Percentiles rank a stretch among this genome's conserved stretches.
Conservation (phyloP, 1,140 invertebrate species). For the Papilio polyxenes region DNA sequence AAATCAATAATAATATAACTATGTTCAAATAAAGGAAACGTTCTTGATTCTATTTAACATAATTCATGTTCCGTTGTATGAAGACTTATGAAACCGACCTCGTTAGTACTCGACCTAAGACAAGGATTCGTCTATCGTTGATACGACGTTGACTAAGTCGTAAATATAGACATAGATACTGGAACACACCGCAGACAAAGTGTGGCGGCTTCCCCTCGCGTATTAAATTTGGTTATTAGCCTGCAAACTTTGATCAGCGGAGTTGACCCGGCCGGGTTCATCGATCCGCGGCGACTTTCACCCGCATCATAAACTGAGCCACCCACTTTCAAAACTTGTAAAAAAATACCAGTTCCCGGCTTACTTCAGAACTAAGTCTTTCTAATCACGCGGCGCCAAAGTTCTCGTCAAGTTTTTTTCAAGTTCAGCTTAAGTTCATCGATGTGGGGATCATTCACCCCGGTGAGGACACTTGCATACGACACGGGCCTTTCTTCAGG, state of each 20-base stretch:
- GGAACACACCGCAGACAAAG: constrained; percentile 50
- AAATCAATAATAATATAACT: neutral
- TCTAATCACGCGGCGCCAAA: constrained; percentile 79
- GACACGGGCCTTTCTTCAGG: constrained; percentile 59
- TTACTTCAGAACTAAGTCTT: constrained; percentile 80
- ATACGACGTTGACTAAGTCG: constrained; percentile 40
- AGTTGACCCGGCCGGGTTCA: constrained; percentile 75
- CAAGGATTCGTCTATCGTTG: neutral
- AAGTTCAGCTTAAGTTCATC: constrained; percentile 77
- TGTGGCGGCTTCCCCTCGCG: constrained; percentile 66
- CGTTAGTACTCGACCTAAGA: constrained; percentile 29
- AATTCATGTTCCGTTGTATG: neutral
- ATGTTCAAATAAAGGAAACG: neutral
- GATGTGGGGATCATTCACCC: constrained; percentile 77
- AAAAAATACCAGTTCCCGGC: constrained; percentile 76
- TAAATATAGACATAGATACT: constrained; percentile 53
- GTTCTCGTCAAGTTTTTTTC: constrained; percentile 73
- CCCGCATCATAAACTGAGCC: constrained; percentile 79
- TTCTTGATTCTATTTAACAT: neutral
- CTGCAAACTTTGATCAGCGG: constrained; percentile 75
- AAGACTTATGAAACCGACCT: neutral
- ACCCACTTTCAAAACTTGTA: constrained; percentile 78
- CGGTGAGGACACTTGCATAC: constrained; percentile 78
- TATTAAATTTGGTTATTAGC: constrained; percentile 79
- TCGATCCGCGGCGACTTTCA: constrained; percentile 78